Conservation (phyloP, 2,888 invertebrate genomes). For the Protula sp. region DNA sequence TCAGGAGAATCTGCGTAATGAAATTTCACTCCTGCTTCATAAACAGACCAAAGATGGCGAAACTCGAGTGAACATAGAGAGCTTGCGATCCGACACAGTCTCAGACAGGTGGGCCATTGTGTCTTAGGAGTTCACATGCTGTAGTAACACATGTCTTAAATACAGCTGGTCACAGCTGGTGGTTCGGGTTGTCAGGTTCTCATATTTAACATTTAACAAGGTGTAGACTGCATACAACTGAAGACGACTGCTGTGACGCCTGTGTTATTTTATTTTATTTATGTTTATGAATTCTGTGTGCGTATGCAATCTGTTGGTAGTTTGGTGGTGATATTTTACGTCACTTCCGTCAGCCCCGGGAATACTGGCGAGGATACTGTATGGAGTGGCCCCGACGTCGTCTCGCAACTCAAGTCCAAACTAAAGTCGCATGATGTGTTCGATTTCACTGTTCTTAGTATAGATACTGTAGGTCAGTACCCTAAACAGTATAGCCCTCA, state of each 20-base stretch:
- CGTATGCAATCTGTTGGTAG: too few species aligned
- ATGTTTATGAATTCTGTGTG: too few species aligned
- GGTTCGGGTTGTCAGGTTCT: too few species aligned
- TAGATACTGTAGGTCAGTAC: constrained; percentile 65
- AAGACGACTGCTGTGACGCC: too few species aligned
- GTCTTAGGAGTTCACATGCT: too few species aligned
- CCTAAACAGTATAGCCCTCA: neutral
- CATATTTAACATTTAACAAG: too few species aligned
- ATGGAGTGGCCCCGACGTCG: constrained; percentile 61
- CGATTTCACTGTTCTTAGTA: constrained; percentile 68
- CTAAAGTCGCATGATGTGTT: constrained; percentile 66
- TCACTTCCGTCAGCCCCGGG: constrained; percentile 21
- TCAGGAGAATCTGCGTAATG: constrained; percentile 67
- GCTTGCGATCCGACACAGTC: too few species aligned
- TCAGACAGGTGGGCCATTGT: too few species aligned
- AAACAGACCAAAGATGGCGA: constrained; percentile 11
- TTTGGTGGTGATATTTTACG: constrained; percentile 36
- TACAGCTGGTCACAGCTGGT: too few species aligned
- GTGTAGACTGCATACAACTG: too few species aligned
- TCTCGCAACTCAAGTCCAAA: constrained; percentile 65
- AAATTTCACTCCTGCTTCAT: constrained; percentile 70
- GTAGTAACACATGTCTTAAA: too few species aligned
- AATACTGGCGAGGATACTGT: constrained; percentile 32
- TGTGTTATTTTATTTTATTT: too few species aligned
- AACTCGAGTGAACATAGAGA: neutral